Evolutionary conservation across 2,888 invertebrate genomes (phyloP).

Genomic region (Spialia ferax): DNA sequence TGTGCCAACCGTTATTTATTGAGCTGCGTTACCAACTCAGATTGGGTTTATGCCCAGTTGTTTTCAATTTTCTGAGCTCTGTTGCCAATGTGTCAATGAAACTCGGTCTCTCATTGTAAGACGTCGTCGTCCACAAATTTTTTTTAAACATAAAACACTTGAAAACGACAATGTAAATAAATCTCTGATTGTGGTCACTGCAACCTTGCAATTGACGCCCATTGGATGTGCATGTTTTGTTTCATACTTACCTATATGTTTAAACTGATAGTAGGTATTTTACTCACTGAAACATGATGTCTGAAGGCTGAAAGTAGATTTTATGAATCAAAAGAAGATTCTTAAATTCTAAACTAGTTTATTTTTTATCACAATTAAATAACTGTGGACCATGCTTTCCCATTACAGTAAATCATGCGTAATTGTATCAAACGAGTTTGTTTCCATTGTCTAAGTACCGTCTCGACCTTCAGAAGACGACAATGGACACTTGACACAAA

Average conservation of each 20-base stretch:
- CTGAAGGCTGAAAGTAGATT: too few relatives aligned
- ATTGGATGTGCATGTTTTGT: too few relatives aligned
- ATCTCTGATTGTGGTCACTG: too few relatives aligned
- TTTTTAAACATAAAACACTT: too few relatives aligned
- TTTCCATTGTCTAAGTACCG: slow-evolving; percentile 53
- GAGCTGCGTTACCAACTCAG: slow-evolving; percentile 34
- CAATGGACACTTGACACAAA: slow-evolving; percentile 78
- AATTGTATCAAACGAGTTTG: slow-evolving; percentile 72
- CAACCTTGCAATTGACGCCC: too few relatives aligned
- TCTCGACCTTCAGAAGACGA: slow-evolving; percentile 76
- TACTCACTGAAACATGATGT: too few relatives aligned
- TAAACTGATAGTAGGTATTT: too few relatives aligned
- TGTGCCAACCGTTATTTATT: slow-evolving; percentile 47
- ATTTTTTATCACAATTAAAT: background rate
- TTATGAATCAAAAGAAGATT: too few relatives aligned
- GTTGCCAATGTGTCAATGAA: background rate
- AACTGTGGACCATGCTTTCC: slow-evolving; percentile 55
- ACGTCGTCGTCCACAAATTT: too few relatives aligned
- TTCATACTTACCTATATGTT: too few relatives aligned
- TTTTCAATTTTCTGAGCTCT: background rate
- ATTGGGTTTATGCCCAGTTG: slow-evolving; percentile 3
- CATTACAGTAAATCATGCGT: slow-evolving; percentile 78
- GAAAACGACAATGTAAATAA: too few relatives aligned
- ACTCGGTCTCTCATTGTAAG: background rate
- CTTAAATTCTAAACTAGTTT: slow-evolving; percentile 6